Conservation (phyloP, 2,888 invertebrate species). For the Drosophila peninsularis region DNA sequence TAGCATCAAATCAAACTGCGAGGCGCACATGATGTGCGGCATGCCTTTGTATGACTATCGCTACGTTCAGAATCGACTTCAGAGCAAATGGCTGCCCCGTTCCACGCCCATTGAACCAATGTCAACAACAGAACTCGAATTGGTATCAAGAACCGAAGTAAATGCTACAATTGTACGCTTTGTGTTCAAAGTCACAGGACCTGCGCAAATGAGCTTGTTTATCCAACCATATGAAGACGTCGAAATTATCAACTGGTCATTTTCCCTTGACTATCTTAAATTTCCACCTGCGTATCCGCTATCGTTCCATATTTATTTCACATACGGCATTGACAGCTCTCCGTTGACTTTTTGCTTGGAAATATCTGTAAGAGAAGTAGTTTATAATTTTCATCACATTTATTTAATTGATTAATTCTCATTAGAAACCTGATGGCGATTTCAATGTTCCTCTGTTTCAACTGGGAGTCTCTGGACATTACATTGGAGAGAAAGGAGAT, state of each 20-base stretch:
- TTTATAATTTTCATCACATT: too few relatives aligned
- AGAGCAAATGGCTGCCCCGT: conserved; percentile 68
- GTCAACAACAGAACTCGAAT: conserved; percentile 50
- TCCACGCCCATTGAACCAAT: conserved; percentile 55
- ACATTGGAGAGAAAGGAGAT: conserved; percentile 83
- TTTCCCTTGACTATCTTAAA: conserved; percentile 62
- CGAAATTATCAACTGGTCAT: conserved; percentile 74
- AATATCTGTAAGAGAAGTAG: conserved; percentile 44
- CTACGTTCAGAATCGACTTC: conserved; percentile 42
- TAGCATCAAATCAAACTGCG: conserved; percentile 58
- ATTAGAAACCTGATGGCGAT: conserved; percentile 54
- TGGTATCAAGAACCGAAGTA: conserved; percentile 56
- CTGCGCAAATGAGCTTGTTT: conserved; percentile 75
- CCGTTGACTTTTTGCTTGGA: conserved; percentile 73
- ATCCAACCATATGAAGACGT: conserved; percentile 66
- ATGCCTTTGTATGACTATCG: conserved; percentile 77
- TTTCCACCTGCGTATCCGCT: conserved; percentile 51
- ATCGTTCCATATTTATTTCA: conserved; percentile 73
- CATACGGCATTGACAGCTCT: conserved; percentile 65
- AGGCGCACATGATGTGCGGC: conserved; percentile 75
- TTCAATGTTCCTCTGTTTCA: conserved; percentile 76
- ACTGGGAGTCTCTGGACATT: conserved; percentile 85
- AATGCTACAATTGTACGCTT: conserved; percentile 52
- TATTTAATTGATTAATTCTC: not conserved
- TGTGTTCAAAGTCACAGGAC: conserved; percentile 70